These are phyloP conservation scores for Pleuronectes platessa DNA, from an alignment of 2,113 vertebrate genomes.

Conservation along the genomic window DNA sequence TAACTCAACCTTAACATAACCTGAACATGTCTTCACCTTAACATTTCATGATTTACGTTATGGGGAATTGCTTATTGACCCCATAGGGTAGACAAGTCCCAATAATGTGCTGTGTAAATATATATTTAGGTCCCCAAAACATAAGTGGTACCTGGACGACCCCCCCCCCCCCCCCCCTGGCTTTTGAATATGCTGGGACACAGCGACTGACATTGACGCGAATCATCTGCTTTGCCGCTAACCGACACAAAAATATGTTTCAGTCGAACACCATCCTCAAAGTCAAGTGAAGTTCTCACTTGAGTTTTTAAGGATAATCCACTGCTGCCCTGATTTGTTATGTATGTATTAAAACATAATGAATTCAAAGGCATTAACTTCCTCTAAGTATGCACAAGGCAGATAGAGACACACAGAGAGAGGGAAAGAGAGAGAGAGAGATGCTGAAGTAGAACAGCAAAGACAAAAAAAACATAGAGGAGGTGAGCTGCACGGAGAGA, in stretches of 20 bases:
- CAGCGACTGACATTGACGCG: neutral
- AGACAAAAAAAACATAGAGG: neutral
- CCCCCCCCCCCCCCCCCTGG: neutral
- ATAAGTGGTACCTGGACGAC: neutral
- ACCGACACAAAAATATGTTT: neutral
- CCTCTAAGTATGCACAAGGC: neutral
- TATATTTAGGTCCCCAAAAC: too few relatives aligned
- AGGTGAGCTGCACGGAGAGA: neutral
- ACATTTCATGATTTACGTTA: too few relatives aligned
- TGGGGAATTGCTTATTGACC: too few relatives aligned
- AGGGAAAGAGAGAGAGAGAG: neutral
- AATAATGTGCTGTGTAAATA: too few relatives aligned
- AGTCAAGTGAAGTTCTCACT: neutral
- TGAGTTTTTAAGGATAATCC: conserved; percentile 22
- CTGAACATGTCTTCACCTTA: too few relatives aligned
- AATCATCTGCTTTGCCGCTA: conserved; percentile 9
- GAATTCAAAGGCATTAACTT: conserved; percentile 7
- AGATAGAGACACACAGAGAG: neutral
- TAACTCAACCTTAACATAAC: too few relatives aligned
- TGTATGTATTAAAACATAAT: conserved; percentile 28
- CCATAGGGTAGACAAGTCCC: too few relatives aligned
- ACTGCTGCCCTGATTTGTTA: conserved; percentile 16
- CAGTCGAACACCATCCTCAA: neutral
- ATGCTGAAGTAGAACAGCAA: neutral
- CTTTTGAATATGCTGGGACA: conserved; percentile 5